Conservation (phyloP, 2,888 invertebrate genomes). For the Neocrepidodera transversa region DNA sequence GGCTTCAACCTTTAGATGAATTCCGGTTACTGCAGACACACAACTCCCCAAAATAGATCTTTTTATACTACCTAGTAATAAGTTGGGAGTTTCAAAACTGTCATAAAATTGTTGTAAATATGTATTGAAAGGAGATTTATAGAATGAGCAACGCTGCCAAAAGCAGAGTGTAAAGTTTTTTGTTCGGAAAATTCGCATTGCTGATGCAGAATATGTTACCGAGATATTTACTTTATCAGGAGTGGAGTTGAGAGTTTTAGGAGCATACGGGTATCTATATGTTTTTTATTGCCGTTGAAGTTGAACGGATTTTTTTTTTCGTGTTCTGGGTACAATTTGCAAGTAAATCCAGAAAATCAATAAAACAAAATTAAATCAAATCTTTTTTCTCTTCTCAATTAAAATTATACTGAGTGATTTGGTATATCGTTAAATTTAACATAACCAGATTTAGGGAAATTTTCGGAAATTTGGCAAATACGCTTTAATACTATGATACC, state of each 20-base stretch:
- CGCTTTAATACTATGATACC: too few relatives aligned
- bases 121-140: conserved; percentile 28
- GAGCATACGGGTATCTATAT: background rate
- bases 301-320: too few relatives aligned
- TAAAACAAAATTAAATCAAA: too few relatives aligned
- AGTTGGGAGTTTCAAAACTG: conserved; percentile 26
- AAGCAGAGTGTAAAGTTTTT: conserved; percentile 25
- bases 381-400: too few relatives aligned
- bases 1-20: background rate
- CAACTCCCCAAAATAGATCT: conserved; percentile 18
- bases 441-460: too few relatives aligned
- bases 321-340: too few relatives aligned
- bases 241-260: conserved; percentile 20
- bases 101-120: conserved; percentile 34
- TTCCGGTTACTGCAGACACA: conserved; percentile 1
- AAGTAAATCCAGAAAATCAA: too few relatives aligned
- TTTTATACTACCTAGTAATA: conserved; percentile 28
- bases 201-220: conserved; percentile 27
- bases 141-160: conserved; percentile 26
- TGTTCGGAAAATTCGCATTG: conserved; percentile 16
- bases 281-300: background rate
- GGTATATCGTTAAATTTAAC: too few relatives aligned
- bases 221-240: conserved; percentile 20
- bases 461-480: too few relatives aligned
- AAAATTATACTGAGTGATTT: too few relatives aligned